Conservation (phyloP, 2,797 vertebrate species). For the Rhabdophis nuchalis region DNA sequence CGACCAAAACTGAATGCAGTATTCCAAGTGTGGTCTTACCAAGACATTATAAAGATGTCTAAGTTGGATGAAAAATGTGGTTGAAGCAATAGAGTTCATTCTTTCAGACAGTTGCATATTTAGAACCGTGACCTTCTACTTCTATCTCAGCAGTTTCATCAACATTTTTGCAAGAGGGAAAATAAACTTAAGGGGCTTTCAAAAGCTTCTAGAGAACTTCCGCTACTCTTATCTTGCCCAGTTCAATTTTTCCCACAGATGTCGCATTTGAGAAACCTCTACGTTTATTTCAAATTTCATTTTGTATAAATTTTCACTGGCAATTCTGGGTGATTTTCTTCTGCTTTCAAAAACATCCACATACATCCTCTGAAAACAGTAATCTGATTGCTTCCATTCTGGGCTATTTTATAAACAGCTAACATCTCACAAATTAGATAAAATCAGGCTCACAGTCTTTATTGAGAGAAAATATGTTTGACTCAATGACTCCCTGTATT, state of each 20-base stretch:
- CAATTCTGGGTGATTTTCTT: not conserved
- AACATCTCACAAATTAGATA: slow-evolving; percentile 56
- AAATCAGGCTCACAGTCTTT: slow-evolving; percentile 48
- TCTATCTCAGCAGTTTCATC: not conserved
- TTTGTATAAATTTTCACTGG: not conserved
- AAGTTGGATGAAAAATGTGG: not conserved
- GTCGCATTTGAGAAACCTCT: not conserved
- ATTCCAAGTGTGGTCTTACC: too few species aligned
- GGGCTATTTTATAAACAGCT: slow-evolving; percentile 55
- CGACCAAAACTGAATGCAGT: too few species aligned
- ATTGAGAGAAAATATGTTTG: slow-evolving; percentile 40
- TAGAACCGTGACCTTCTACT: too few species aligned
- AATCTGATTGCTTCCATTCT: slow-evolving; percentile 27
- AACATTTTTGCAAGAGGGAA: not conserved
- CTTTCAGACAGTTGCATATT: not conserved
- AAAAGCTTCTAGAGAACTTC: not conserved
- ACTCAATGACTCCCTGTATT: slow-evolving; percentile 33
- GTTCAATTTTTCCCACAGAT: not conserved
- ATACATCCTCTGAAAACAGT: not conserved
- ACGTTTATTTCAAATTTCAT: not conserved
- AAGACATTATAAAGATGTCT: too few species aligned
- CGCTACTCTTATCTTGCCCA: not conserved
- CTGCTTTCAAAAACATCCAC: not conserved
- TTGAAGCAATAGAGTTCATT: not conserved
- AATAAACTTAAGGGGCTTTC: not conserved